These are phyloP conservation scores for Melangyna quadrimaculata DNA, from an alignment of 2,888 invertebrate species.

Conservation along the genomic window DNA sequence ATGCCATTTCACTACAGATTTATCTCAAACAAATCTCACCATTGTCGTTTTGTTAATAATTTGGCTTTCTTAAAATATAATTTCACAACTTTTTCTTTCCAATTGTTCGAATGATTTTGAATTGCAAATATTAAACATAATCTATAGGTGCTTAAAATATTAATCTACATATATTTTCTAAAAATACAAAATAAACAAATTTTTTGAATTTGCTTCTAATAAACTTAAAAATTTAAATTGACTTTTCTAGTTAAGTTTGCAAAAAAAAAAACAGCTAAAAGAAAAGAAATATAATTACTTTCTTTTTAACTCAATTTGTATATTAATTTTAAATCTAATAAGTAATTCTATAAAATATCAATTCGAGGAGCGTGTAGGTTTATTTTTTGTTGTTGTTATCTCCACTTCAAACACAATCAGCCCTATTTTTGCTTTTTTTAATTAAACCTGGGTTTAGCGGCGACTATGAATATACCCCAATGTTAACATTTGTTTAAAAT, in stretches of 20 bases:
- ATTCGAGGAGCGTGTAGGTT: conserved; percentile 54
- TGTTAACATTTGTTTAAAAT: too few species aligned
- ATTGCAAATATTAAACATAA: conserved; percentile 30
- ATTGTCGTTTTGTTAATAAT: conserved; percentile 26
- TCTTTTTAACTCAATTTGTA: conserved; percentile 51
- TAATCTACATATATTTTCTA: conserved; percentile 49
- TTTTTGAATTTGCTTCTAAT: conserved; percentile 16
- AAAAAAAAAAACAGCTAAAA: conserved; percentile 22
- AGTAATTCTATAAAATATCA: conserved; percentile 25
- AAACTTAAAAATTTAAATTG: conserved; percentile 12
- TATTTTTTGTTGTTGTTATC: conserved; percentile 27
- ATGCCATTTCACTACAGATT: too few species aligned
- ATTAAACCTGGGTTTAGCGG: too few species aligned
- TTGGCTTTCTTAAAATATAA: conserved; percentile 22
- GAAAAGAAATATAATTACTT: conserved; percentile 14
- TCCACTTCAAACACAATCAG: conserved; percentile 21
- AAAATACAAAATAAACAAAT: conserved; percentile 24
- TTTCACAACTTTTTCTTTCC: background rate
- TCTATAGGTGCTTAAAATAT: conserved; percentile 68
- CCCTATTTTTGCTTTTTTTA: too few species aligned
- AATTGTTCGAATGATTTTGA: conserved; percentile 36
- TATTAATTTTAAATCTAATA: conserved; percentile 32
- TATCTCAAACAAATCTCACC: background rate
- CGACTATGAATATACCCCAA: too few species aligned
- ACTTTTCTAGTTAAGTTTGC: conserved; percentile 50